A percentile compares a stretch with the other conserved stretches of the same genome.
phyloP scores from a whole-genome alignment of 2,113 vertebrate species.

The Crotalus helleri region DNA sequence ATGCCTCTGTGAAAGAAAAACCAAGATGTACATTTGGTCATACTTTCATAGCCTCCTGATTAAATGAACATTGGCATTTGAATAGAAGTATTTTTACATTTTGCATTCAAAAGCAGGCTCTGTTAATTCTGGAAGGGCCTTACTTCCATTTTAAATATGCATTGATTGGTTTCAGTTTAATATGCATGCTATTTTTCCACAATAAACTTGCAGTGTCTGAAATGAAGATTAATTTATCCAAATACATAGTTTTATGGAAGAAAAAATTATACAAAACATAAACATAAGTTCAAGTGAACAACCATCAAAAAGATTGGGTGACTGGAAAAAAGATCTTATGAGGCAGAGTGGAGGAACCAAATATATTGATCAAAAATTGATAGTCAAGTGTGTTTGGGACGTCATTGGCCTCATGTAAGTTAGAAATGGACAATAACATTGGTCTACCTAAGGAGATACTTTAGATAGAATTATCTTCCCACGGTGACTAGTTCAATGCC shows the following conservation, averaged over 20 bases:
- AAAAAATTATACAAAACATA: background rate
- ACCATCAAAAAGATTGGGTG: background rate
- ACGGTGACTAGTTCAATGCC: background rate
- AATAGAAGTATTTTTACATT: background rate
- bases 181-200: background rate
- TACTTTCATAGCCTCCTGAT: background rate
- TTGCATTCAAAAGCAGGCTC: background rate
- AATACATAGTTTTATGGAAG: background rate
- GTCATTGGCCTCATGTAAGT: background rate
- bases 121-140: background rate
- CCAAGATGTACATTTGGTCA: background rate
- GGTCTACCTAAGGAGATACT: background rate
- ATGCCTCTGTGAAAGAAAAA: slow-evolving; percentile 12
- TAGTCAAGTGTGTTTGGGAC: background rate
- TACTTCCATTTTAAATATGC: background rate
- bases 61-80: background rate
- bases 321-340: background rate
- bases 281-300: background rate
- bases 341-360: background rate
- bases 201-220: background rate
- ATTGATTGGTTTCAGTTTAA: background rate
- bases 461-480: background rate
- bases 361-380: background rate
- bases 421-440: background rate
- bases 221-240: background rate